Percentiles rank a stretch among this genome's conserved stretches.
Evolutionary conservation across 2,888 invertebrate species (phyloP).

Genomic region (Mimas tiliae): DNA sequence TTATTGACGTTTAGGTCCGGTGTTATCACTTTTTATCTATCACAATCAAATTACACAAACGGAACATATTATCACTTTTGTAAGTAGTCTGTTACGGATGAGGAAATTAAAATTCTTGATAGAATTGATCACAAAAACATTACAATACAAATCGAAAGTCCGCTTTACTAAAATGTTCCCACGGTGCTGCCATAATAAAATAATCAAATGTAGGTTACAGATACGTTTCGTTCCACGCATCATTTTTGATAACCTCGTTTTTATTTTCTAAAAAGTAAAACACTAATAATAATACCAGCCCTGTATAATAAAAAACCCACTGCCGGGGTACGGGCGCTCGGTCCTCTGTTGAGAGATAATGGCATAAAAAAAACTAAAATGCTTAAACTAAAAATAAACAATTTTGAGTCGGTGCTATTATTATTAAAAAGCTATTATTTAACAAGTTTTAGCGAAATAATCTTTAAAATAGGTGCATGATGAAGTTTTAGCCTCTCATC

Average conservation of each 20-base stretch:
- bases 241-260: slow-evolving; percentile 21
- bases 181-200: slow-evolving; percentile 69
- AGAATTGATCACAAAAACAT: slow-evolving; percentile 61
- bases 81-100: slow-evolving; percentile 24
- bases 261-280: too few relatives aligned
- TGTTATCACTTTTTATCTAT: slow-evolving; percentile 59
- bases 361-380: too few relatives aligned
- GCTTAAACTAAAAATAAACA: too few relatives aligned
- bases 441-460: too few relatives aligned
- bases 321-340: too few relatives aligned
- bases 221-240: slow-evolving; percentile 52
- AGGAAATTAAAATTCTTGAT: slow-evolving; percentile 57
- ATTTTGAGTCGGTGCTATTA: too few relatives aligned
- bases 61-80: background rate
- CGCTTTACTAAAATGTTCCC: slow-evolving; percentile 63
- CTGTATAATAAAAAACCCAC: too few relatives aligned
- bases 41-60: slow-evolving; percentile 32
- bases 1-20: slow-evolving; percentile 68
- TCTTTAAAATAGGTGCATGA: too few relatives aligned
- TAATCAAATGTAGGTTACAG: slow-evolving; percentile 58
- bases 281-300: too few relatives aligned
- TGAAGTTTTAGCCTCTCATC: too few relatives aligned
- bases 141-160: slow-evolving; percentile 72
- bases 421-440: too few relatives aligned
- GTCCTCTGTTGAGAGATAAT: too few relatives aligned